Conservation (phyloP, 2,888 invertebrate species). For the Andricus curvator region DNA sequence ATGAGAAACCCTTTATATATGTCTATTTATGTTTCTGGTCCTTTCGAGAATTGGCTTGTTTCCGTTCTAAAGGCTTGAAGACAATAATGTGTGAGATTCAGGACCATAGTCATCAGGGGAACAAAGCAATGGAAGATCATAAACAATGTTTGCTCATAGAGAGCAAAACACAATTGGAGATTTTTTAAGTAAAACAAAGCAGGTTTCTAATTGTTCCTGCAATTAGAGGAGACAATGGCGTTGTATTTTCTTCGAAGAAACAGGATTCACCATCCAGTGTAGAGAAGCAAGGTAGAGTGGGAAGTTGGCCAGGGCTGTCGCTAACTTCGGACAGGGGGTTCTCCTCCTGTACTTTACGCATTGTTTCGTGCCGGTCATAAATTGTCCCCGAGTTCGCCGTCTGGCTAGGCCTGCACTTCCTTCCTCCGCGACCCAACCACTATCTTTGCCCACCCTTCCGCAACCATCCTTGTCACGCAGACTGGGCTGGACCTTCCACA, state of each 20-base stretch:
- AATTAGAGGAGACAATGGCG: conserved; percentile 33
- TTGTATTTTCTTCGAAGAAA: conserved; percentile 38
- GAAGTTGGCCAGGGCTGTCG: conserved; percentile 55
- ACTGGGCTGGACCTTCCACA: not conserved
- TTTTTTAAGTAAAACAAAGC: conserved; percentile 28
- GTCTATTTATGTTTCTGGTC: no score
- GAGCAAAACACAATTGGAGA: not conserved
- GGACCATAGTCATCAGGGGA: not conserved
- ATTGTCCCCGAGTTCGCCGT: conserved; percentile 66
- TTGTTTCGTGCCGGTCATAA: conserved; percentile 70
- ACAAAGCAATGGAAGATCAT: conserved; percentile 2
- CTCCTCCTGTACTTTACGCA: conserved; percentile 57
- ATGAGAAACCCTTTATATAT: not conserved
- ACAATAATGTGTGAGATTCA: not conserved
- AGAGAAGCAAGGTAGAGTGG: conserved; percentile 44
- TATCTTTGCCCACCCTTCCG: conserved; percentile 36
- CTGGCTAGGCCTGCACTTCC: conserved; percentile 64
- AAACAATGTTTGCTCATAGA: conserved; percentile 33
- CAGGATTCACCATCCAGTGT: conserved; percentile 18
- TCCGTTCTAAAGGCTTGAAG: not conserved
- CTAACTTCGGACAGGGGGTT: conserved; percentile 56
- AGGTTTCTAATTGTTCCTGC: conserved; percentile 31
- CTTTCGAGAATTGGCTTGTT: no score
- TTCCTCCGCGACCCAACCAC: conserved; percentile 56
- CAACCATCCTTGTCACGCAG: conserved; percentile 42